Percentiles rank a stretch among this genome's conserved stretches.
These are phyloP conservation scores for Sacculina carcini DNA, from an alignment of 2,888 invertebrate genomes.

Conservation along the genomic window DNA sequence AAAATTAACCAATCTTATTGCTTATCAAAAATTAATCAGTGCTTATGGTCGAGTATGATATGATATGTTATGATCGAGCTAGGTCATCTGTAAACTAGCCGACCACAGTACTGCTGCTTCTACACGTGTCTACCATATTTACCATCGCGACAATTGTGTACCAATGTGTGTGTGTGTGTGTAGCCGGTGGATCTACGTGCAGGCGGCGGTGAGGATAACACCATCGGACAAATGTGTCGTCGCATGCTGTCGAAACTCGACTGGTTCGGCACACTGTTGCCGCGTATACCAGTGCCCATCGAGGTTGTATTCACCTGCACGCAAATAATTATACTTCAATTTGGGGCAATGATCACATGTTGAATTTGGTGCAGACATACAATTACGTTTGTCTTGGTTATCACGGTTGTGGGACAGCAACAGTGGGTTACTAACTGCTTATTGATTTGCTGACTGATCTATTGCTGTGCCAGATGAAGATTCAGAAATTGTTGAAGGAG, in stretches of 20 bases:
- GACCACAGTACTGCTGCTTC: no score
- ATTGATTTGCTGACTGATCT: not conserved
- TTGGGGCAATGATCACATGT: not conserved
- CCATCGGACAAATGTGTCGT: conserved; percentile 69
- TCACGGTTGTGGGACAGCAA: not conserved
- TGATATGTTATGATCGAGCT: no score
- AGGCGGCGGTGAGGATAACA: conserved; percentile 78
- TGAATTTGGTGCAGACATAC: not conserved
- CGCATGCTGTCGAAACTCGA: conserved; percentile 86
- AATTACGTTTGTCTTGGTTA: not conserved
- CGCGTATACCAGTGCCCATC: conserved; percentile 92
- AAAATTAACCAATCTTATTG: no score
- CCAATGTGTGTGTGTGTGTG: no score
- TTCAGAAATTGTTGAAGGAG: not conserved
- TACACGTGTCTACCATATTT: no score
- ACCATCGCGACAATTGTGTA: no score
- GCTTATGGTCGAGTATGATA: no score
- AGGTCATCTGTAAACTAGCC: no score
- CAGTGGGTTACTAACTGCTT: not conserved
- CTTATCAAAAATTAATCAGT: no score
- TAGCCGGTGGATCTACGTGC: conserved; percentile 91
- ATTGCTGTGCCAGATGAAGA: not conserved
- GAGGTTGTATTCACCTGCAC: conserved; percentile 21
- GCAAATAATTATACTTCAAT: not conserved
- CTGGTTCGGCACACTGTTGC: conserved; percentile 97